These are phyloP conservation scores for Epizoanthus stellaris DNA, from an alignment of 92 coral and sea anemone species.

Conservation along the genomic window DNA sequence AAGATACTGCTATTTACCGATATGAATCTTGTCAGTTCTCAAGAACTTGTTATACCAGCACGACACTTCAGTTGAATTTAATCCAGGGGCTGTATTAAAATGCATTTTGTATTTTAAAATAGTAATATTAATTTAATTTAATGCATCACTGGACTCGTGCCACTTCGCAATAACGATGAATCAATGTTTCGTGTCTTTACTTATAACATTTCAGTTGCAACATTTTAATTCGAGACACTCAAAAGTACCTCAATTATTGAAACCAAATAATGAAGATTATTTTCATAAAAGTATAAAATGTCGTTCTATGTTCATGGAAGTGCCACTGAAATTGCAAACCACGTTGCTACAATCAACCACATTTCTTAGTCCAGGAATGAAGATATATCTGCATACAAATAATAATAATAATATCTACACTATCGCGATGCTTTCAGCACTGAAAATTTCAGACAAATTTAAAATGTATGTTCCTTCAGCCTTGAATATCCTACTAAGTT, in stretches of 20 bases:
- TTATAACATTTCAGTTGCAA: neutral
- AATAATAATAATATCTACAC: neutral
- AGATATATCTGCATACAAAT: neutral
- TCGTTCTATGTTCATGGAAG: neutral
- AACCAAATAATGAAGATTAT: neutral
- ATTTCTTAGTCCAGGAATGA: neutral
- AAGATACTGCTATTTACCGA: no score
- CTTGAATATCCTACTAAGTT: no score
- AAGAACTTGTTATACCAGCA: no score
- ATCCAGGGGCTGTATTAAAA: no score
- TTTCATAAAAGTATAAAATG: neutral
- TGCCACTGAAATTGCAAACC: neutral
- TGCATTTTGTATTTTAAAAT: neutral
- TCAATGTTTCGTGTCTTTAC: neutral
- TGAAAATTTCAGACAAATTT: neutral
- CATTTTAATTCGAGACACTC: neutral
- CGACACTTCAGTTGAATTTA: no score
- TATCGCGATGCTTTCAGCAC: neutral
- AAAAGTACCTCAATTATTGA: neutral
- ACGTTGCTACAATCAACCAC: slow-evolving; percentile 9
- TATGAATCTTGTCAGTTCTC: neutral
- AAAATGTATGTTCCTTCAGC: no score
- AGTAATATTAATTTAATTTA: neutral
- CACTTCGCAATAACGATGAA: neutral
- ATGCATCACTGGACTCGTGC: neutral